Percentiles rank a stretch among this genome's conserved stretches.
Conservation (phyloP, 2,113 vertebrate species). For the Gnathonemus echidnorhynchus region DNA sequence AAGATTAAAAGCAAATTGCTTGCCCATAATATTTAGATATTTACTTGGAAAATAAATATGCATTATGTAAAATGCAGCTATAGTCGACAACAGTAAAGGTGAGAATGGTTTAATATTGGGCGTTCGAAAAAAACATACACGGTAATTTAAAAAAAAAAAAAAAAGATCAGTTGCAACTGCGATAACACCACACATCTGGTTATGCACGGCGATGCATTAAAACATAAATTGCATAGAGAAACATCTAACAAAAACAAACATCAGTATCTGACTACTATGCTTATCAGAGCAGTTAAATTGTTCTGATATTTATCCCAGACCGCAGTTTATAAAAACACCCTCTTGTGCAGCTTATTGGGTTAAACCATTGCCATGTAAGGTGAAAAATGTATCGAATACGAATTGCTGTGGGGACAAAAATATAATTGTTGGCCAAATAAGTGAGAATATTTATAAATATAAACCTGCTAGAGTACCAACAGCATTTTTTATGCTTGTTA, state of each 20-base stretch:
- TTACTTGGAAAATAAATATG: not conserved
- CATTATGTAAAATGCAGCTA: not conserved
- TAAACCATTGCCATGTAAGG: constrained; percentile 58
- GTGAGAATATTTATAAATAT: not conserved
- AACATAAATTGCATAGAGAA: not conserved
- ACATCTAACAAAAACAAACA: not conserved
- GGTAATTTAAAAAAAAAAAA: not conserved
- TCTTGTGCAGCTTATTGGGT: constrained; percentile 55
- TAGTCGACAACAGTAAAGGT: not conserved
- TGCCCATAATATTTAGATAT: not conserved
- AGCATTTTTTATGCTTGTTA: not conserved
- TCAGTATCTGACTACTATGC: constrained; percentile 7
- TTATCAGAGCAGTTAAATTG: constrained; percentile 35
- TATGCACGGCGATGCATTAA: not conserved
- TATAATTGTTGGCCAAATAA: not conserved
- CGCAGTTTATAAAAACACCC: constrained; percentile 53
- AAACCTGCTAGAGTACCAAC: not conserved
- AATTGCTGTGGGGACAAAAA: constrained; percentile 5
- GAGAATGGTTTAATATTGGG: not conserved
- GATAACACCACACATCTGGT: not conserved
- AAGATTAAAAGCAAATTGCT: not conserved
- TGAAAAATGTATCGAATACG: constrained; percentile 57
- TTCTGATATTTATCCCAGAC: constrained; percentile 54
- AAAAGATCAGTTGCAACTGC: not conserved
- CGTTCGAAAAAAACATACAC: not conserved